Conservation (phyloP, 2,113 vertebrate genomes). For the Daphoenositta chrysoptera region DNA sequence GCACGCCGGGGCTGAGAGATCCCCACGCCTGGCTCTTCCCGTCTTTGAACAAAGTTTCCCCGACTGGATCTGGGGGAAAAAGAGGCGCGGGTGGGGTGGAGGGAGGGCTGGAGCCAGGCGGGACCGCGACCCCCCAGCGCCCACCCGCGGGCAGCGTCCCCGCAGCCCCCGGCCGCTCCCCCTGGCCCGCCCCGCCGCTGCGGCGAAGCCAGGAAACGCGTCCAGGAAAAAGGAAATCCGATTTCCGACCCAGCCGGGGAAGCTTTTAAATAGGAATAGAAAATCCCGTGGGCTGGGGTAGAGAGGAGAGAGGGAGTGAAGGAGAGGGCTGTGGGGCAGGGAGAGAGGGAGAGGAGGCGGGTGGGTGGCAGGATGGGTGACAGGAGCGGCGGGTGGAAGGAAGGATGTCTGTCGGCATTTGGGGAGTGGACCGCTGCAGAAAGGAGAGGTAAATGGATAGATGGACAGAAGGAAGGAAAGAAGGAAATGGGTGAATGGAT, state of each 20-base stretch:
- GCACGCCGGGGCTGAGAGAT: constrained; percentile 87
- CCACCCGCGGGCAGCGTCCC: not conserved
- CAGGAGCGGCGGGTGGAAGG: not conserved
- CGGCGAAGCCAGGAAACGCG: constrained; percentile 93
- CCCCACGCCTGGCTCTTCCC: constrained; percentile 89
- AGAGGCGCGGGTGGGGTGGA: not conserved
- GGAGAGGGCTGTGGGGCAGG: not conserved
- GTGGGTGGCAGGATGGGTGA: not conserved
- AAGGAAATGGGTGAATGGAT: not conserved
- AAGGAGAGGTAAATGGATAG: not conserved
- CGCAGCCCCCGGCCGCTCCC: constrained; percentile 41
- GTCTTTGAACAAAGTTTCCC: constrained; percentile 92
- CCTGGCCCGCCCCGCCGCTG: constrained; percentile 19
- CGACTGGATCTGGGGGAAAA: constrained; percentile 75
- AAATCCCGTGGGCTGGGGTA: not conserved
- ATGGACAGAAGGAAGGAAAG: not conserved
- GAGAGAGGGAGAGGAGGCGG: not conserved
- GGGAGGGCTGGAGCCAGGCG: not conserved
- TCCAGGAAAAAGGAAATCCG: constrained; percentile 99
- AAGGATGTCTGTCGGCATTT: not conserved
- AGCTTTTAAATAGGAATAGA: constrained; percentile 72
- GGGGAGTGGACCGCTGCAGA: not conserved
- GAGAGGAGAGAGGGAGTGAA: not conserved
- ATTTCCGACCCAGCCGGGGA: constrained; percentile 82
- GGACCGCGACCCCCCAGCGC: not conserved